Conservation (phyloP, 2,113 vertebrate species). For the Caranx melampygus region DNA sequence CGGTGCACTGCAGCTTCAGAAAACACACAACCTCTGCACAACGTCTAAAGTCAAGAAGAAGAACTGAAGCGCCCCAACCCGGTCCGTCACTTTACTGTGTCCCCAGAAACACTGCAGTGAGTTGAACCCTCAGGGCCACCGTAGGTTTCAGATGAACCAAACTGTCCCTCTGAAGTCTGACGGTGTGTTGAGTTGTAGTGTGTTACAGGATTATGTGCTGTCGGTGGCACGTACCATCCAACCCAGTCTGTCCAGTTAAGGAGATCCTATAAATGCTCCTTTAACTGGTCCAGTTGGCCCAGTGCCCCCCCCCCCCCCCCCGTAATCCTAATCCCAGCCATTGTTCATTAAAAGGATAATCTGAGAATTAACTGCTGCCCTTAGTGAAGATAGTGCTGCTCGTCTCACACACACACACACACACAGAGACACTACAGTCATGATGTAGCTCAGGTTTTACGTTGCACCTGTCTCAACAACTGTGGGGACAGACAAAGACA, state of each 20-base stretch:
- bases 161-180: too few species aligned
- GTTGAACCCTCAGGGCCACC: too few species aligned
- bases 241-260: conserved; percentile 46
- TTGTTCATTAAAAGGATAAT: conserved; percentile 63
- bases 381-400: conserved; percentile 11
- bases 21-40: too few species aligned
- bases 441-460: too few species aligned
- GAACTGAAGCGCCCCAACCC: too few species aligned
- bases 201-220: conserved; percentile 43
- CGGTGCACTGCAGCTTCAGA: too few species aligned
- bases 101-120: too few species aligned
- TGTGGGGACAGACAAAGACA: too few species aligned
- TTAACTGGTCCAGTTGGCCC: conserved; percentile 24
- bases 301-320: conserved; percentile 34
- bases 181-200: conserved; percentile 14
- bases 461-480: too few species aligned
- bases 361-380: conserved; percentile 53
- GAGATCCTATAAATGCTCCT: conserved; percentile 32
- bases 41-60: too few species aligned
- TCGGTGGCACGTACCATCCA: conserved; percentile 45
- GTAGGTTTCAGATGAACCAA: too few species aligned
- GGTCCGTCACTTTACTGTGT: too few species aligned
- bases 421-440: background rate
- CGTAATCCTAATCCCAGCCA: conserved; percentile 55
- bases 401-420: background rate